A percentile compares a stretch with the other conserved stretches of the same genome.
Evolutionary conservation across 2,797 vertebrate species (phyloP).

Genomic region (Danio kyathit): DNA sequence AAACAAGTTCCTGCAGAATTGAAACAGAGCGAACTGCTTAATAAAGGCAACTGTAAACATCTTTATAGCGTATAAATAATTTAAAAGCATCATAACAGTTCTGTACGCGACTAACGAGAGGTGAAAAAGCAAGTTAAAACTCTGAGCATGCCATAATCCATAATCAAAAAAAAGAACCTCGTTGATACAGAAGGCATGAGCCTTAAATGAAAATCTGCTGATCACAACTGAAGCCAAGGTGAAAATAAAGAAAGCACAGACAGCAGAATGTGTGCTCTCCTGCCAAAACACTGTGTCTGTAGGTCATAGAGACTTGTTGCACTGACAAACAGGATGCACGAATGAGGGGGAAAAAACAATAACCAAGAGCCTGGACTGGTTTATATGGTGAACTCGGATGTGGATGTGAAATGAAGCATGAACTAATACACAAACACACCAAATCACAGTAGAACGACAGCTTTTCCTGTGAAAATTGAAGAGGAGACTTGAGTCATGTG

Average conservation of each 20-base stretch:
- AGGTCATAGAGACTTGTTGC: background rate
- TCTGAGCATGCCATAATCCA: conserved; percentile 18
- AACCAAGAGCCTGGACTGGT: background rate
- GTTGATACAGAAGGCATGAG: conserved; percentile 8
- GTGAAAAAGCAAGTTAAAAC: conserved; percentile 21
- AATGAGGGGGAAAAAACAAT: background rate
- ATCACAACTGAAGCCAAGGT: conserved; percentile 12
- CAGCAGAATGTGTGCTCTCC: background rate
- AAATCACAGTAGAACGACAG: conserved; percentile 1
- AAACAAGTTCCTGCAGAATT: background rate
- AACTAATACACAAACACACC: background rate
- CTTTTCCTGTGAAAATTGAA: conserved; percentile 9
- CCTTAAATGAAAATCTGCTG: conserved; percentile 34
- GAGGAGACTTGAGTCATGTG: background rate
- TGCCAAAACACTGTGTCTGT: background rate
- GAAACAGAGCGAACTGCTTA: conserved; percentile 23
- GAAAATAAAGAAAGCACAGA: conserved; percentile 11
- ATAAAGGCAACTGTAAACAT: conserved; percentile 47
- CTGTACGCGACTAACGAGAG: background rate
- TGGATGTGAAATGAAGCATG: background rate
- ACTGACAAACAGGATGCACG: background rate
- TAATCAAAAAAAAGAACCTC: conserved; percentile 31
- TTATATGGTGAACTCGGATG: conserved; percentile 14
- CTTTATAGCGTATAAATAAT: conserved; percentile 38
- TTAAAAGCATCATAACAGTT: conserved; percentile 22